Evolutionary conservation across 1,140 invertebrate genomes (phyloP).

Genomic region (Calycopis cecrops): DNA sequence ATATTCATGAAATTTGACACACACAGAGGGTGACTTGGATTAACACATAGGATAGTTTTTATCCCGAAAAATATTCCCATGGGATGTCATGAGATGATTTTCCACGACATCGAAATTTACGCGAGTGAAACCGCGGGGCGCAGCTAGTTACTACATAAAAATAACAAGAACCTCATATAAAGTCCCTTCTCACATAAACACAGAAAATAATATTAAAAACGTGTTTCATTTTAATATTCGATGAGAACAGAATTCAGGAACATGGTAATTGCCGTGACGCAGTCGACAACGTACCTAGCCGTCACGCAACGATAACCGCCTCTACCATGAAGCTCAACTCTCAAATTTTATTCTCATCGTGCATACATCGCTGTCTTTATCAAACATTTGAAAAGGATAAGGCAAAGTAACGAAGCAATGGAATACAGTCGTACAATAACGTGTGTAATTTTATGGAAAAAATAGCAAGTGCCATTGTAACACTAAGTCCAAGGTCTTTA

Average conservation of each 20-base stretch:
- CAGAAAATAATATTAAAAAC: background rate
- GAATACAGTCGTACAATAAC: background rate
- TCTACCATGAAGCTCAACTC: constrained; percentile 42
- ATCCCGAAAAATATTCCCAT: too few species aligned
- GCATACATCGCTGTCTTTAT: constrained; percentile 8
- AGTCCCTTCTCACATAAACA: too few species aligned
- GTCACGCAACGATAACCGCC: constrained; percentile 48
- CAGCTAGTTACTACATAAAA: too few species aligned
- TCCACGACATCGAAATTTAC: too few species aligned
- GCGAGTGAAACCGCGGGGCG: too few species aligned
- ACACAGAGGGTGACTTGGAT: too few species aligned
- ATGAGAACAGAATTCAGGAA: constrained; percentile 42
- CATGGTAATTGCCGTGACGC: constrained; percentile 55
- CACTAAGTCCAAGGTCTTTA: constrained; percentile 5
- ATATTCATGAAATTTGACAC: too few species aligned
- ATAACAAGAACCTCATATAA: too few species aligned
- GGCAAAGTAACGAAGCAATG: background rate
- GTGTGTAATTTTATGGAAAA: constrained; percentile 3
- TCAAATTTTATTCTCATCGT: constrained; percentile 15
- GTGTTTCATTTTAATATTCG: background rate
- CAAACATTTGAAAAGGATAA: background rate
- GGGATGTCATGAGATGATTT: too few species aligned
- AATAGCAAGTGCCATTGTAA: constrained; percentile 1
- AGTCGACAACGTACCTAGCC: constrained; percentile 34
- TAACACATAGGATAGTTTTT: too few species aligned